phyloP scores from a whole-genome alignment of 2,888 invertebrate species.

The Lasioglossum marginatum region DNA sequence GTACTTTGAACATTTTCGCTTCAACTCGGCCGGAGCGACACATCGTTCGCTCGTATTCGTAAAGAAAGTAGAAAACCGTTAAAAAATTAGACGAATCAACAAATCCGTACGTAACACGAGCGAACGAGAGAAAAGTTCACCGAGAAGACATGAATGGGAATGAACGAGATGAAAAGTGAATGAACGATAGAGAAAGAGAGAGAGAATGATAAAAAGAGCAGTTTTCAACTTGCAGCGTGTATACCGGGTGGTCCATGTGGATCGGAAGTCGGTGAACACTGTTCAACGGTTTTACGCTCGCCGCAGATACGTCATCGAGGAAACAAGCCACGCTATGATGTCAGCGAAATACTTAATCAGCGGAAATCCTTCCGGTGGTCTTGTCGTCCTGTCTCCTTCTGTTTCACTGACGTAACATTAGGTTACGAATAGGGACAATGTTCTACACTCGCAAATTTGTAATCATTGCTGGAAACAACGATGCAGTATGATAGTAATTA shows the following conservation, averaged over 20 bases:
- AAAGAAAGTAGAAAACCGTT: background rate
- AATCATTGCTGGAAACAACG: background rate
- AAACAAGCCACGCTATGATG: background rate
- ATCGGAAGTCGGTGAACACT: background rate
- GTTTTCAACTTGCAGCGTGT: constrained; percentile 21
- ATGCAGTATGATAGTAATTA: background rate
- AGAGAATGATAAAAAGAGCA: constrained; percentile 1
- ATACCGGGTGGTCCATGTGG: background rate
- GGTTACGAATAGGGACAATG: background rate
- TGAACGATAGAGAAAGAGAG: constrained; percentile 5
- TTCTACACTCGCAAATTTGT: background rate
- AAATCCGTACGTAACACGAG: background rate
- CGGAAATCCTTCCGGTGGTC: constrained; percentile 2
- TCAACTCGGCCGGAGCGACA: no score
- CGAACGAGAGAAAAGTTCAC: background rate
- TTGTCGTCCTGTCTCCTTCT: background rate
- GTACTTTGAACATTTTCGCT: no score
- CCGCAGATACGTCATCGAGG: background rate
- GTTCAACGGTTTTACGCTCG: background rate
- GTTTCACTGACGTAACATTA: background rate
- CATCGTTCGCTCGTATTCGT: background rate
- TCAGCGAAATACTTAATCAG: background rate
- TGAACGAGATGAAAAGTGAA: background rate
- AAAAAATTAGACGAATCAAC: background rate
- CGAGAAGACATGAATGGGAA: constrained; percentile 6